Evolutionary conservation across 2,797 vertebrate genomes (phyloP), one percentile per base, ranked within the genome.

Genomic region (Australoheros facetus): DNA sequence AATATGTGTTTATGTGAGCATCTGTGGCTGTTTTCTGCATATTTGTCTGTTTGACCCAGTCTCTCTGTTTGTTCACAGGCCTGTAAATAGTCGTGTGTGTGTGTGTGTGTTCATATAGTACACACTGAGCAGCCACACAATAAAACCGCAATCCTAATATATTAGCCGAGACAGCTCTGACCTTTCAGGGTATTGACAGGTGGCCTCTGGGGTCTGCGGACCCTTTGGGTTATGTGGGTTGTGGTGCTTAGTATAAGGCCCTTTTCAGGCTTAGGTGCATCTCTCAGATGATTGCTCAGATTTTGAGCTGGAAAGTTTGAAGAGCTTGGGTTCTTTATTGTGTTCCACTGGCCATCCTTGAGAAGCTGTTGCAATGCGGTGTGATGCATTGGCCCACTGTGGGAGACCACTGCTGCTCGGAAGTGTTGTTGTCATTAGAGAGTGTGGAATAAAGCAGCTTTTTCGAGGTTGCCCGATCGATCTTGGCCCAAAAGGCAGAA

Each of bases 201-300:
- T 48, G 60, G 6, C 16, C 62, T 48, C 62, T 66, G 39, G 23
- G 23, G 3, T 48, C 16, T 19, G 9, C 12, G 9, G 62, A 66
- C 39, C 39, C 39, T 64, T 17, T 7, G 23, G 9, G 14, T 66
- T 28, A 48, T 1, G 4, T 66, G 62, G 16, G 17, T 23, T 23
- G 23, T 23, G 23, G 23, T 23, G 23, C 23, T 23, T 23, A 23
- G 23, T 23, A 23, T 23, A 23, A 23, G 23, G 23, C 23, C 23
- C 23, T 23, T 23, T 23, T 23, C 62, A 66, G 62, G 62, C 0
- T 10, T 66, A 7, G 45, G 39, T 48, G 23, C 0, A 0, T 48
- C 9, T 48, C 16, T 66, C 9, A 28, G 0, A 66, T 7, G 62
- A 9, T 19, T 48, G 16, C 23, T 6, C 39, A 1, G 0, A 48